Percentiles rank a stretch among this genome's conserved stretches.
phyloP scores from a whole-genome alignment of 2,113 vertebrate genomes.

The Orthonyx spaldingii region DNA sequence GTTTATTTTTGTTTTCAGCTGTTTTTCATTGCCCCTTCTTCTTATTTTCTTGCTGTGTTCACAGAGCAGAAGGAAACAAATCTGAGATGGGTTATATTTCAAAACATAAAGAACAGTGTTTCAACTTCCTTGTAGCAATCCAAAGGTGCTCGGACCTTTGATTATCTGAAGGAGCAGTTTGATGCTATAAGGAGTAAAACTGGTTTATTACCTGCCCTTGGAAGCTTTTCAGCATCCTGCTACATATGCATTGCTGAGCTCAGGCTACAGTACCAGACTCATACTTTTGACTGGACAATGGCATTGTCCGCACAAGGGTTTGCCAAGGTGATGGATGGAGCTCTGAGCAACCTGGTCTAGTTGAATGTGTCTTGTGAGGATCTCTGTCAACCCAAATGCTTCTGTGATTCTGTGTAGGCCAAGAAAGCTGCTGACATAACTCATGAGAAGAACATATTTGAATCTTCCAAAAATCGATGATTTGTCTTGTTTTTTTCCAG shows the following conservation, averaged over 20 bases:
- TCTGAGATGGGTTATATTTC: neutral
- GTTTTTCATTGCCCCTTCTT: neutral
- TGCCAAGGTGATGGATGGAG: neutral
- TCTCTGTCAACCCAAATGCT: neutral
- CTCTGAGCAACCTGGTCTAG: neutral
- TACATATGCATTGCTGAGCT: neutral
- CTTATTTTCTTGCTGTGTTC: neutral
- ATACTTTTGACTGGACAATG: rapidly evolving
- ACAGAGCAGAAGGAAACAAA: neutral
- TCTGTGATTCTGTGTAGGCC: rapidly evolving
- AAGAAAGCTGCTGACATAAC: neutral
- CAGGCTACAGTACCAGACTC: neutral
- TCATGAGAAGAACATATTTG: neutral
- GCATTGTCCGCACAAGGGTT: neutral
- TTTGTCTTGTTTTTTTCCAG: neutral
- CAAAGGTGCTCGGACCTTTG: neutral
- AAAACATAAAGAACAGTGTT: neutral
- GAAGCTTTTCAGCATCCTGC: neutral
- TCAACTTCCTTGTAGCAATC: neutral
- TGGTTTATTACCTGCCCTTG: neutral
- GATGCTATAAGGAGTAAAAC: neutral
- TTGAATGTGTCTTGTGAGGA: neutral
- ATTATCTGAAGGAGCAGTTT: neutral
- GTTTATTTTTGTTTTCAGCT: neutral
- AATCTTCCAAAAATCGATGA: rapidly evolving